Base-by-base conservation (phyloP, 2,113 vertebrate genomes). In the Actinemys pallida region DNA sequence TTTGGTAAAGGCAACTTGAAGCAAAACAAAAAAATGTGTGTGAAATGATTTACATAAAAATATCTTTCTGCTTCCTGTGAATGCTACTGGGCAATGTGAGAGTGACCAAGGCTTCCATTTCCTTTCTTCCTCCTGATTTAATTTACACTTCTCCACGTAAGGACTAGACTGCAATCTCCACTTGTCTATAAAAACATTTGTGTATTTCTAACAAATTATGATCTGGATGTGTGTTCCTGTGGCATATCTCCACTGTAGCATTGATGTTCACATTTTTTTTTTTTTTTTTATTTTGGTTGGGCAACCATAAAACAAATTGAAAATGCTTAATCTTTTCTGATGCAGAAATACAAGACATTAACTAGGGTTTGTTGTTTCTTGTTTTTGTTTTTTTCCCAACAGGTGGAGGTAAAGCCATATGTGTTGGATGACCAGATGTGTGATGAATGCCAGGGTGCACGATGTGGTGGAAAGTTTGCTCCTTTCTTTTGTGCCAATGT, bases 361-460 rank as follows among this genome's bases (percentile, higher is more conserved):
- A 94, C 5, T 1, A 1, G 56, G 45, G 31, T 39, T n/a, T 29
- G 50, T 49, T n/a, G n/a, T 47, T 88, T 79, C 54, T 17, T 89
- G 62, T 49, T 84, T 72, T 8, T 2, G 52, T 20, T 76, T 3
- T 53, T 84, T 84, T 47, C 49, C 86, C 56, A 86, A 91, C 97
- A 99, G 99, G 99, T 99, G 98, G 99, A 99, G 98, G 99, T 99
- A 97, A 99, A 99, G 98, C 99, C 99, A 96, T 99, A 99, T 45
- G 99, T 99, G 97, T 98, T 99, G 95, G 99, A 99, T 93, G 99
- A 99, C 95, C 99, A 99, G 99, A 99, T 99, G 98, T 99, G 99
- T 84, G 99, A 99, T 13, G 99, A 99, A 95, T 99, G 99, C 98
- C 99, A 99, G 98, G 99, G 99, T 1, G 99, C 99, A 1, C 99